Evolutionary conservation across 2,113 vertebrate species (phyloP), one percentile per base, ranked within the genome.

Genomic region (Apistogramma diplotaenia): DNA sequence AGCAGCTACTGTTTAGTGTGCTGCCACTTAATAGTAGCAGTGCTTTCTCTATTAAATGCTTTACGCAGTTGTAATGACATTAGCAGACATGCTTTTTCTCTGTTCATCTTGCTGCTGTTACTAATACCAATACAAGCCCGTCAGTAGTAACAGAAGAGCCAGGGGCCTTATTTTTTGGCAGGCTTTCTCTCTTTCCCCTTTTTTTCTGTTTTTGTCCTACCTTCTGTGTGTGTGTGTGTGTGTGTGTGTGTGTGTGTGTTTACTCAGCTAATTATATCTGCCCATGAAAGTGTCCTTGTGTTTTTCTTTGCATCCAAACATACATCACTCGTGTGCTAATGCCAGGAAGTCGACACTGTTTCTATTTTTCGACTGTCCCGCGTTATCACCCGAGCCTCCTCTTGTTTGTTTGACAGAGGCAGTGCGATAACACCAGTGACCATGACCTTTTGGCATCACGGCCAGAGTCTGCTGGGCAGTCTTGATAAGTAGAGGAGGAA

Each of bases 401-500:
- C 89, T 81, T 93, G 92, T 93, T 90, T 92, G 85, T 89, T 83
- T 70, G 85, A 88, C 40, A 72, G 85, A 86, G 88, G 85, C 80
- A 15, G 78, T 6, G 60, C 70, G 87, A 92, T 90, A 93, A 92
- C 89, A 53, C 83, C 33, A 62, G 57, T 75, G 91, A 76, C 92
- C 72, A 13, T 92, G 93, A 93, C 93, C 89, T 89, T 85, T 85
- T 85, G 85, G 85, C 92, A 82, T 82, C 57, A 9, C 51, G 72
- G 78, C 85, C 76, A 62, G 56, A 84, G 81, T 84, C 91, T 91
- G 87, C 90, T 90, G 91, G 88, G 82, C 83, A 92, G 90, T 77
- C 76, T 79, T 91, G 92, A 93, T 94, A 94, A 94, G 88, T 89
- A 19, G 72, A 70, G 85, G 85, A 94, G 94, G 93, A 93, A 94